Conservation (phyloP, 2,888 invertebrate species). For the Mesochorus sp. region DNA sequence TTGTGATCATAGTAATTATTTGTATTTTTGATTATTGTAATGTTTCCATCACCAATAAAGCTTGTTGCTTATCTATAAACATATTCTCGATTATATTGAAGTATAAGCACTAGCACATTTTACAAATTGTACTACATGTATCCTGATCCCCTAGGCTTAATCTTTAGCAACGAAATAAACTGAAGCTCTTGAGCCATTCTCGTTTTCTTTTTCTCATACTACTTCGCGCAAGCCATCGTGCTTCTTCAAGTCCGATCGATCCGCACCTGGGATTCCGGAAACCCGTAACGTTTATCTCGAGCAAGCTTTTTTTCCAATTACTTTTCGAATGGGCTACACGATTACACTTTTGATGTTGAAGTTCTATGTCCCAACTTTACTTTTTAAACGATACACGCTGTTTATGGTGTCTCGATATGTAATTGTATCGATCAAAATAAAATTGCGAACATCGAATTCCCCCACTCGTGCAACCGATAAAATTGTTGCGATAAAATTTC, state of each 20-base stretch:
- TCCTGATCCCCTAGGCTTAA: background rate
- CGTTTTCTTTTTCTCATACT: background rate
- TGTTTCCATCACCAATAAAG: too few species aligned
- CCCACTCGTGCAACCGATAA: too few species aligned
- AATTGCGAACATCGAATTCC: too few species aligned
- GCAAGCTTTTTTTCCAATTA: background rate
- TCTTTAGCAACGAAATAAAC: background rate
- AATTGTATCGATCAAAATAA: background rate
- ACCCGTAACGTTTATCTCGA: background rate
- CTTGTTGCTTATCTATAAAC: too few species aligned
- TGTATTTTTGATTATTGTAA: too few species aligned
- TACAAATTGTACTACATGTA: background rate
- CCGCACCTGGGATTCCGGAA: background rate
- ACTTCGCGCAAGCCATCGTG: background rate
- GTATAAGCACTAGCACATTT: background rate
- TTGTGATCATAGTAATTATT: too few species aligned
- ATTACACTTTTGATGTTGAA: background rate
- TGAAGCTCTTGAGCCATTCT: background rate
- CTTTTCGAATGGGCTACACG: background rate
- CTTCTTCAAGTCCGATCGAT: constrained; percentile 10
- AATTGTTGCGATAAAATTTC: too few species aligned
- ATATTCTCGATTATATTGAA: background rate
- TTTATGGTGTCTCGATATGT: background rate
- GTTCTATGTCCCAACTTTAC: background rate
- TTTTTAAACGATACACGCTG: background rate